phyloP scores from a whole-genome alignment of 1,140 invertebrate genomes.

The Drosophila kikkawai region DNA sequence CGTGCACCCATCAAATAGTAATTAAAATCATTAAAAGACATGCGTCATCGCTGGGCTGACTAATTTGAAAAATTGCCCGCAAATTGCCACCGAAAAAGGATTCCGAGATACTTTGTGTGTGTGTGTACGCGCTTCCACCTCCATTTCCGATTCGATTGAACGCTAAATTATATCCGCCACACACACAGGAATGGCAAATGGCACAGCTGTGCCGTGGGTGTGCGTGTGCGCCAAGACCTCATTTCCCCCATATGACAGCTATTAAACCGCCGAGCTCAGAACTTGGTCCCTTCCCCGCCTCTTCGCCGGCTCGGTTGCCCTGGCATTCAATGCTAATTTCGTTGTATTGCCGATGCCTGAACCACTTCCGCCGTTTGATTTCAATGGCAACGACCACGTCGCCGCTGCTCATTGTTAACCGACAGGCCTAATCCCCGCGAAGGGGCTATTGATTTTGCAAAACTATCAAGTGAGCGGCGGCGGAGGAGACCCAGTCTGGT shows the following conservation, averaged over 20 bases:
- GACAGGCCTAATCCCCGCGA: conserved; percentile 5
- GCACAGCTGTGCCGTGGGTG: neutral
- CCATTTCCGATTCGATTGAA: conserved; percentile 76
- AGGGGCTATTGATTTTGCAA: conserved; percentile 72
- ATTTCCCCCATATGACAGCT: conserved; percentile 59
- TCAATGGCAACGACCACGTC: conserved; percentile 65
- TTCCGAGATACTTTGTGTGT: conserved; percentile 17
- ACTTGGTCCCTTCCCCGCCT: neutral
- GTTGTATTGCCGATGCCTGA: conserved; percentile 41
- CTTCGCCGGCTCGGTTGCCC: neutral
- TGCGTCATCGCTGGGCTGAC: conserved; percentile 45
- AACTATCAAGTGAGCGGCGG: conserved; percentile 35
- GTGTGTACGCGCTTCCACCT: conserved; percentile 41
- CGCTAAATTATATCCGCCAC: conserved; percentile 71
- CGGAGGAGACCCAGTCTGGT: neutral
- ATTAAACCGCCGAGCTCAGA: conserved; percentile 33
- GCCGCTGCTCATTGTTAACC: conserved; percentile 19
- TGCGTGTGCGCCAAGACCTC: conserved; percentile 33
- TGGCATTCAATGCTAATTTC: conserved; percentile 67
- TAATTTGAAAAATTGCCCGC: conserved; percentile 55
- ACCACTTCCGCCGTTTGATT: conserved; percentile 79
- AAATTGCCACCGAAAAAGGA: conserved; percentile 43
- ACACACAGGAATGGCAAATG: conserved; percentile 3
- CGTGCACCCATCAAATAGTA: conserved; percentile 16
- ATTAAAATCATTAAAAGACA: conserved; percentile 57